Conservation (phyloP, 2,888 invertebrate genomes). For the Papilio elwesi region DNA sequence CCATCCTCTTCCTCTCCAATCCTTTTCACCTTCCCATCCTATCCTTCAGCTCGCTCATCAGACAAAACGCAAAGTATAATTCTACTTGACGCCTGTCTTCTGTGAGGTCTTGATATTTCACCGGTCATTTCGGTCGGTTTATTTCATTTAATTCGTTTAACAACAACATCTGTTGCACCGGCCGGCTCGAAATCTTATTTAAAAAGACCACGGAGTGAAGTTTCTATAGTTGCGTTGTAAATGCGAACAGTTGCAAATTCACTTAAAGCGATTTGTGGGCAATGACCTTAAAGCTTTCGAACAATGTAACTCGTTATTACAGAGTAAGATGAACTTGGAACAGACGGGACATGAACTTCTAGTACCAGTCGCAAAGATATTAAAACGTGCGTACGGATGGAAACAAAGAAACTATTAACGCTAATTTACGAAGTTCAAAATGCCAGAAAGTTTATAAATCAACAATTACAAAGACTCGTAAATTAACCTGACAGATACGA, state of each 20-base stretch:
- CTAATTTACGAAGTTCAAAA: slow-evolving; percentile 14
- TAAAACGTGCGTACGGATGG: neutral
- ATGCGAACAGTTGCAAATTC: neutral
- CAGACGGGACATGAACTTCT: neutral
- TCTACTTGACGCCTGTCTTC: too few relatives aligned
- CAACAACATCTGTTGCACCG: too few relatives aligned
- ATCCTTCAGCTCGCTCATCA: too few relatives aligned
- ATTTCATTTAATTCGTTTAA: too few relatives aligned
- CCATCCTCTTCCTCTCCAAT: too few relatives aligned
- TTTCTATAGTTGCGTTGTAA: neutral
- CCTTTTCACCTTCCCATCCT: too few relatives aligned
- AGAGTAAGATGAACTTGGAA: neutral
- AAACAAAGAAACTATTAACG: slow-evolving; percentile 9
- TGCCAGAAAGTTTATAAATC: slow-evolving; percentile 16
- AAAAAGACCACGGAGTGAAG: neutral
- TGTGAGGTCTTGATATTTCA: too few relatives aligned
- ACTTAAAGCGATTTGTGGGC: neutral
- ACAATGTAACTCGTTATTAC: neutral
- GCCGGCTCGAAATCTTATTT: neutral
- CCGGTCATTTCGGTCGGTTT: too few relatives aligned
- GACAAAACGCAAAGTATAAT: too few relatives aligned
- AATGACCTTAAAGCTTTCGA: neutral
- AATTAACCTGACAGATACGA: slow-evolving; percentile 11
- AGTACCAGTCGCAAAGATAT: neutral
- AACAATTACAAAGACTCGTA: slow-evolving; percentile 13